Conservation (phyloP, 2,888 invertebrate genomes). For the Mesochorus sp. region DNA sequence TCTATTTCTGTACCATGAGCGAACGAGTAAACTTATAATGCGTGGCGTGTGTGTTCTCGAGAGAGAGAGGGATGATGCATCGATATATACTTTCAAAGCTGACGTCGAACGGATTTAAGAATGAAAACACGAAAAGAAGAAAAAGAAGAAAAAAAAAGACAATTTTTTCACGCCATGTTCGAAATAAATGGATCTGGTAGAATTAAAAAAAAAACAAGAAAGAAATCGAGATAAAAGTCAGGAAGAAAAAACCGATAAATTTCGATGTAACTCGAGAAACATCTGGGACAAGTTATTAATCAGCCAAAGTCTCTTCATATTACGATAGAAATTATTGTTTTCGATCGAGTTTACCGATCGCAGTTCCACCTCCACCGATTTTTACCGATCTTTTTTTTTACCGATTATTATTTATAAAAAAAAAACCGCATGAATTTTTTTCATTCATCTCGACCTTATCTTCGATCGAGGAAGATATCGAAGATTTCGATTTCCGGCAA, state of each 20-base stretch:
- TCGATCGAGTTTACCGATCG: too few relatives aligned
- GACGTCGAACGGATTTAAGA: slow-evolving; percentile 25
- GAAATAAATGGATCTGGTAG: background rate
- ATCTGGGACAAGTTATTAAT: background rate
- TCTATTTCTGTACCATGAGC: slow-evolving; percentile 72
- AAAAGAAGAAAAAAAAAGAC: background rate
- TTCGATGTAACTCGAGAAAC: background rate
- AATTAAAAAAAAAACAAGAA: background rate
- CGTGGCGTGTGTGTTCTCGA: background rate
- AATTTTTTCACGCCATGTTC: background rate
- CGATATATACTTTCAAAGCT: slow-evolving; percentile 27
- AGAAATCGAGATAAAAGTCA: too few relatives aligned
- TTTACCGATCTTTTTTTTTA: too few relatives aligned
- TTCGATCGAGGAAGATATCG: slow-evolving; percentile 14
- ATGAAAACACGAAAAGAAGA: slow-evolving; percentile 22
- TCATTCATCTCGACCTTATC: background rate
- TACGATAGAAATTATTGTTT: too few relatives aligned
- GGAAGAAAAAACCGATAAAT: background rate
- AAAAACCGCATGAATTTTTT: background rate
- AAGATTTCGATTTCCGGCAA: slow-evolving; percentile 51
- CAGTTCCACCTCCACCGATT: too few relatives aligned
- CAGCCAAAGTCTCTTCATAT: background rate
- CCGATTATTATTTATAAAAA: background rate
- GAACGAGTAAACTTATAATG: slow-evolving; percentile 19
- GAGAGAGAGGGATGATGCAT: slow-evolving; percentile 25